A percentile compares a stretch with the other conserved stretches of the same genome.
Conservation (phyloP, 1,140 invertebrate genomes). For the Pantala flavescens region DNA sequence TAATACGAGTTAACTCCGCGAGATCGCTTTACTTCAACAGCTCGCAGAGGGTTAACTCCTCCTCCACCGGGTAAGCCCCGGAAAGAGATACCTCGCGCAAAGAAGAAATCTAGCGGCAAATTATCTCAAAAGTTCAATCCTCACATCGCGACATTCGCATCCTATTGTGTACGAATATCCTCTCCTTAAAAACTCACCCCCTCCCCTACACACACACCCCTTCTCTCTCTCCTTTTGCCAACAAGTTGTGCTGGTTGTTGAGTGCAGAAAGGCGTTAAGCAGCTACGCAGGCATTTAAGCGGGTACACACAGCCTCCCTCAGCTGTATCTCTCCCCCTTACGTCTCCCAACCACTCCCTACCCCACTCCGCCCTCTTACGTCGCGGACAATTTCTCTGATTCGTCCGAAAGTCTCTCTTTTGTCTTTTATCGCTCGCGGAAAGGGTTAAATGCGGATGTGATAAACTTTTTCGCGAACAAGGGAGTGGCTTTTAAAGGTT, state of each 20-base stretch:
- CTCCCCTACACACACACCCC: neutral
- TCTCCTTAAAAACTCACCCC: neutral
- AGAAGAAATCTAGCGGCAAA: neutral
- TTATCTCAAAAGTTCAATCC: conserved; percentile 7
- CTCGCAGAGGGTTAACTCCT: too few relatives aligned
- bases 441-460: too few relatives aligned
- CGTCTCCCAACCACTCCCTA: neutral
- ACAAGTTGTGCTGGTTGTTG: neutral
- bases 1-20: too few relatives aligned
- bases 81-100: neutral
- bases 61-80: too few relatives aligned
- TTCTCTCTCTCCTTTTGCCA: neutral
- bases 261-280: neutral
- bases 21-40: too few relatives aligned
- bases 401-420: neutral
- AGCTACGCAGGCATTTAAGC: conserved; percentile 2
- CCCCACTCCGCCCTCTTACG: neutral
- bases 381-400: neutral
- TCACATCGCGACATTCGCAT: neutral
- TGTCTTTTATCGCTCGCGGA: neutral
- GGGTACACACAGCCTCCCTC: neutral
- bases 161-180: conserved; percentile 4
- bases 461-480: too few relatives aligned
- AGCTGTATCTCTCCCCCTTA: neutral
- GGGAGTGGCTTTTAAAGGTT: too few relatives aligned